phyloP scores from a whole-genome alignment of 2,113 vertebrate genomes.

The Sialia sialis region DNA sequence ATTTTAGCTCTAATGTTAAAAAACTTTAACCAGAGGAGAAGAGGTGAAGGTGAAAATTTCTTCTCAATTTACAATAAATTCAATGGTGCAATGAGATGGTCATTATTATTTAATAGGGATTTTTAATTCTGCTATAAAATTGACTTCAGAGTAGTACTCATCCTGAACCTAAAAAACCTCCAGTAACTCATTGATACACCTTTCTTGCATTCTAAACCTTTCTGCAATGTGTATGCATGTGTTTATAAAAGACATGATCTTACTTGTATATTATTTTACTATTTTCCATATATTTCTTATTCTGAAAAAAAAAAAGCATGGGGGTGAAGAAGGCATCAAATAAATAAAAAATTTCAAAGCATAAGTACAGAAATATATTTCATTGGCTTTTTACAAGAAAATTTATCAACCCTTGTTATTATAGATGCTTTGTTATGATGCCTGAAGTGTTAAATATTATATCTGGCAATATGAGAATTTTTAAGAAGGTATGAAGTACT shows the following conservation, averaged over 20 bases:
- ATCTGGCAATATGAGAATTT: neutral
- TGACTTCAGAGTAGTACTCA: neutral
- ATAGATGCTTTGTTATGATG: neutral
- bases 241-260: neutral
- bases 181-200: neutral
- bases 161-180: neutral
- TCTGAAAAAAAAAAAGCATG: neutral
- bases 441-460: neutral
- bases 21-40: neutral
- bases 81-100: neutral
- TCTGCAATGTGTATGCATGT: neutral
- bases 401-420: constrained; percentile 14
- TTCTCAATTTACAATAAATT: neutral
- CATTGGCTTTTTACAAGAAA: neutral
- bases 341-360: neutral
- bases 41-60: neutral
- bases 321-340: neutral
- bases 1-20: neutral
- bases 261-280: neutral
- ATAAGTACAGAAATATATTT: neutral
- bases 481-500: neutral
- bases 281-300: neutral
- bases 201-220: neutral
- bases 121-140: neutral
- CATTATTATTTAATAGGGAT: neutral